Evolutionary conservation across 2,113 vertebrate species (phyloP), one percentile per base, ranked within the genome.

Genomic region (Eolophus roseicapilla): DNA sequence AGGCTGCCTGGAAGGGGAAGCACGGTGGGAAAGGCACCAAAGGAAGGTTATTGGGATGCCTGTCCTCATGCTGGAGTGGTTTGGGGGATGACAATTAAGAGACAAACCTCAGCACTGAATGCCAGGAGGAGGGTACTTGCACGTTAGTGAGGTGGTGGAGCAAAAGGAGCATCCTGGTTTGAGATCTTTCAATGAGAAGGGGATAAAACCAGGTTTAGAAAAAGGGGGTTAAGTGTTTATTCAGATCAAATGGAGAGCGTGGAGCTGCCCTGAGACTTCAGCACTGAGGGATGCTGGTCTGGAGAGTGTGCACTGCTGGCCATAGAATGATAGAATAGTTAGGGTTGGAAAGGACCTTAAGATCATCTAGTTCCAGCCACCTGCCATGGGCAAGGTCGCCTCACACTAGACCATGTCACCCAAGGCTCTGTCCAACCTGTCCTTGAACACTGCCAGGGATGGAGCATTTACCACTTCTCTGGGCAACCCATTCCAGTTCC

Each of bases 11-110:
- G 24, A 68, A 86, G 23, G 77, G 31, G 44, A 90, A 82, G 19
- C 12, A 9, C 0, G 2, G 31, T 70, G 69, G 44, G 71, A 93
- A 93, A 95, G 55, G 23, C 73, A 95, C 77, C 0, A 0, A 46
- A 89, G 55, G 74, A 90, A 84, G 77, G 79, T 93, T 85, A 68
- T 91, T 11, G 4, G 8, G 49, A 69, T 82, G 77, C 65, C 65
- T 76, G 49, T 68, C 41, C 84, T 93, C 25, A 1, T 73, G 63
- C 77, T 85, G 81, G 41, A 85, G 83, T 91, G 74, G 14, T 93
- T 93, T 94, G 62, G 13, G 78, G 65, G 44, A 62, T 85, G 81
- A 41, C 44, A 82, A 46, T 91, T 87, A 93, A 92, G 89, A 94
- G 52, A 49, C 65, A 89, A 95, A 85, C 28, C 31, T 71, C 9